Evolutionary conservation across 2,113 vertebrate genomes (phyloP), one percentile per base, ranked within the genome.

Genomic region (Oreochromis spilurus): DNA sequence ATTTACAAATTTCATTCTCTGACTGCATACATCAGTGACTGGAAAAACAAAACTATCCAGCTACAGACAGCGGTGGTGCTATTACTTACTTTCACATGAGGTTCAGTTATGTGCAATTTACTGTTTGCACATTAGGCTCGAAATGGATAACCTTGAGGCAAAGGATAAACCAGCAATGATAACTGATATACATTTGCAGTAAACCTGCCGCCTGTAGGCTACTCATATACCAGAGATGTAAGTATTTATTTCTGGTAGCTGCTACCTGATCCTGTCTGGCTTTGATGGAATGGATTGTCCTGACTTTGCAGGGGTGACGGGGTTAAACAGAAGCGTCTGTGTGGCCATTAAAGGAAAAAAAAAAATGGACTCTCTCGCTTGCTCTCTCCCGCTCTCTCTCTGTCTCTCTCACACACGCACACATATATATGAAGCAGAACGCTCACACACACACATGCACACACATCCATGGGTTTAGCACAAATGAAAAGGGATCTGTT

Each of bases 401-500:
- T 40, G 4, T 21, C 65, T 43, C n/a, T 43, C 36, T 9, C 65
- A 16, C 38, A 70, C 65, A 70, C 7, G 3, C 38, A 43, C 65
- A 72, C 38, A 72, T 43, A 43, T 24, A 84, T 45, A 72, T 26
- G 24, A n/a, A 65, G 17, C 60, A 65, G 60, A 65, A 62, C 55
- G 5, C 6, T 58, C 8, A 36, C 50, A 57, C 85, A 45, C 31
- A 54, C 54, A 72, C 34, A 72, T 57, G 85, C 9, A n/a, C 38
- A 50, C 31, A 84, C 34, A 48, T 16, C 81, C 17, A 29, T 58
- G 40, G 79, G 29, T 81, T 89, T 43, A 67, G 75, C 65, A 79
- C 45, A 89, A 90, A 92, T 90, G 79, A 89, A 94, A 91, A 85
- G 83, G 81, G 83, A 90, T 91, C 54, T 87, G 31, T 79, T 82